Evolutionary conservation across 2,113 vertebrate genomes (phyloP).

Genomic region (Coregonus clupeaformis): DNA sequence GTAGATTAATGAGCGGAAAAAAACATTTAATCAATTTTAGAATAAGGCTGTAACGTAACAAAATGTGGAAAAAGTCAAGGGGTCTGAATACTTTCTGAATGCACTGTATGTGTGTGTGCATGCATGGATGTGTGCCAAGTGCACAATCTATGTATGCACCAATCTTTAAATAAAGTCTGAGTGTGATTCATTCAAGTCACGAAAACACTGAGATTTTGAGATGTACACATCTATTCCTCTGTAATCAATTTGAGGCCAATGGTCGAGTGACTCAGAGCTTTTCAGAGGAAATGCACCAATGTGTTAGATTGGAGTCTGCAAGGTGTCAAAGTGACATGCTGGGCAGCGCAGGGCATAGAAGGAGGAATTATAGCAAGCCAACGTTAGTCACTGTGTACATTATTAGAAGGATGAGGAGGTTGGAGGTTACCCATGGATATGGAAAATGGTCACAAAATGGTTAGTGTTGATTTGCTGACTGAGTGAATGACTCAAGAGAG

Average conservation of each 20-base stretch:
- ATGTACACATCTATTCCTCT: conserved; percentile 3
- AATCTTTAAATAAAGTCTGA: background rate
- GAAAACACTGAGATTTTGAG: conserved; percentile 26
- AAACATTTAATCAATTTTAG: too few species aligned
- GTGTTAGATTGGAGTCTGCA: background rate
- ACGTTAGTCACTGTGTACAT: conserved; percentile 42
- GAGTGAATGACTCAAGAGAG: conserved; percentile 1
- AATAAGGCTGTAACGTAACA: too few species aligned
- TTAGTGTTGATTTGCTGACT: conserved; percentile 11
- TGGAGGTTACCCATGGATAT: conserved; percentile 73
- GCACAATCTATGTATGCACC: background rate
- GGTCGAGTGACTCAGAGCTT: background rate
- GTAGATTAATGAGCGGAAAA: too few species aligned
- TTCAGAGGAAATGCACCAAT: conserved; percentile 2
- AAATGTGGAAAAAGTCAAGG: too few species aligned
- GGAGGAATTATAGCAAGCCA: conserved; percentile 20
- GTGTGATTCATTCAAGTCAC: conserved; percentile 21
- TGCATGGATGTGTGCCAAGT: background rate
- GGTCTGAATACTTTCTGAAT: too few species aligned
- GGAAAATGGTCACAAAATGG: conserved; percentile 82
- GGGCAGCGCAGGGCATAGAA: conserved; percentile 10
- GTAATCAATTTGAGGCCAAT: conserved; percentile 1
- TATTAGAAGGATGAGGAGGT: conserved; percentile 29
- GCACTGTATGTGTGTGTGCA: background rate
- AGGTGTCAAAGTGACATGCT: conserved; percentile 12